Conservation (phyloP, 2,888 invertebrate species). For the Neria commutata region DNA sequence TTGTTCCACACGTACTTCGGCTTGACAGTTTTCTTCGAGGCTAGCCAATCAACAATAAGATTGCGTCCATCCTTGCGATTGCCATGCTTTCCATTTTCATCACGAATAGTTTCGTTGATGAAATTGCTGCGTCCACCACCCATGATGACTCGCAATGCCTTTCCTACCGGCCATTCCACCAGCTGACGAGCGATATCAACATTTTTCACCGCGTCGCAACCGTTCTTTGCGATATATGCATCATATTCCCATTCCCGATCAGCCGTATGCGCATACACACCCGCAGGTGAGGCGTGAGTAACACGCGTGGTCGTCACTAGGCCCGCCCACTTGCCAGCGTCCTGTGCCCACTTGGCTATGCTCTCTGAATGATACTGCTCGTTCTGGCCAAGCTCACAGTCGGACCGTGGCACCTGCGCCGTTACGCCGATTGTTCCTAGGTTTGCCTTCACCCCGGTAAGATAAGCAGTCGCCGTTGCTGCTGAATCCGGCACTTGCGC, state of each 20-base stretch:
- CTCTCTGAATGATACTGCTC: conserved; percentile 68
- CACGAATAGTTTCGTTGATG: conserved; percentile 53
- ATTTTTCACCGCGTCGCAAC: conserved; percentile 64
- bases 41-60: conserved; percentile 71
- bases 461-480: conserved; percentile 77
- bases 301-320: conserved; percentile 78
- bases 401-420: conserved; percentile 67
- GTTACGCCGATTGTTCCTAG: conserved; percentile 75
- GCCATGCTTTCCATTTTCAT: conserved; percentile 65
- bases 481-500: conserved; percentile 81
- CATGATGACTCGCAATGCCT: conserved; percentile 68
- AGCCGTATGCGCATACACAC: conserved; percentile 73
- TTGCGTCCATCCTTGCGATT: conserved; percentile 69
- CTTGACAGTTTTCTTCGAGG: conserved; percentile 25
- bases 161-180: conserved; percentile 70
- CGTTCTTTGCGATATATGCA: conserved; percentile 62
- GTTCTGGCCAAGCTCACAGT: conserved; percentile 69
- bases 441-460: conserved; percentile 78
- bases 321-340: conserved; percentile 68
- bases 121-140: conserved; percentile 56
- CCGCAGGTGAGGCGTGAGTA: conserved; percentile 79
- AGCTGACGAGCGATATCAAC: conserved; percentile 76
- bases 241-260: conserved; percentile 75
- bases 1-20: conserved; percentile 56
- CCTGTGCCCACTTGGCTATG: conserved; percentile 74